phyloP scores from a whole-genome alignment of 2,113 vertebrate species.

The Pantherophis guttatus region DNA sequence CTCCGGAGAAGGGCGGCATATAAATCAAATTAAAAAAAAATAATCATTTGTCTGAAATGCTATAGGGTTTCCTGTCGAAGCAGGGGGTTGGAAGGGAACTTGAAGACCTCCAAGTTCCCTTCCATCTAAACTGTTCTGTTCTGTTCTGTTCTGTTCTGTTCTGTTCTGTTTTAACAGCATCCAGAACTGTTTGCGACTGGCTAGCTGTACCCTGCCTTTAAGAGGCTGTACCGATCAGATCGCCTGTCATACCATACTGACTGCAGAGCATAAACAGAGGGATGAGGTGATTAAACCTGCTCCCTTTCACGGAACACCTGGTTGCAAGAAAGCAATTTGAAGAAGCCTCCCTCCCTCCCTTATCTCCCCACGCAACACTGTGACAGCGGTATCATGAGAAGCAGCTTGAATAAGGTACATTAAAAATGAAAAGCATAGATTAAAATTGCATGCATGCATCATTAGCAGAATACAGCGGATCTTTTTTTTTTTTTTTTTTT shows the following conservation, averaged over 20 bases:
- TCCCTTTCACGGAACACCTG: neutral
- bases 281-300: neutral
- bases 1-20: no score
- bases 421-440: slow-evolving; percentile 55
- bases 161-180: neutral
- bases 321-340: neutral
- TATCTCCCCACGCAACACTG: neutral
- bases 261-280: neutral
- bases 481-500: no score
- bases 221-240: neutral
- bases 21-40: no score
- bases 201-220: neutral
- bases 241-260: neutral
- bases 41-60: no score
- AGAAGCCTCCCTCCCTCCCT: neutral
- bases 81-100: no score
- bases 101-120: no score
- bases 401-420: slow-evolving; percentile 32
- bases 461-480: slow-evolving; percentile 27
- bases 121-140: no score
- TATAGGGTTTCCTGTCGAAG: no score
- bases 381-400: slow-evolving; percentile 20
- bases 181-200: neutral
- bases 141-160: no score
- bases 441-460: slow-evolving; percentile 50